Percentiles rank a stretch among this genome's conserved stretches.
These are phyloP conservation scores for Resseliella maxima DNA, from an alignment of 2,888 invertebrate species.

Conservation along the genomic window DNA sequence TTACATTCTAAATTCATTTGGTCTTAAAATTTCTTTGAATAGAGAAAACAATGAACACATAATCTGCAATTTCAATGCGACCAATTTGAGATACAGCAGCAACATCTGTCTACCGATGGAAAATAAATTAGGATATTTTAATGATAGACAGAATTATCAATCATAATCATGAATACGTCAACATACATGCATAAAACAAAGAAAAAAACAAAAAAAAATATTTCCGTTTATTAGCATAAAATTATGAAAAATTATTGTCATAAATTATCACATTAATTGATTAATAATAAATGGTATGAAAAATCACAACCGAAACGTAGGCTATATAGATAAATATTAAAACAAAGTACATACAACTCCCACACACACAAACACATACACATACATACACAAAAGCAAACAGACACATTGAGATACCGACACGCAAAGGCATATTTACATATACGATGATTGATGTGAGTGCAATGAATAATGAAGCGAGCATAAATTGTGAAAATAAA, in stretches of 20 bases:
- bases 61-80: not conserved
- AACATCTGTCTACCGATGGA: not conserved
- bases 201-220: not conserved
- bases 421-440: not conserved
- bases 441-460: conserved; percentile 17
- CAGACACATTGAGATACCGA: not conserved
- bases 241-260: conserved; percentile 17
- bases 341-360: not conserved
- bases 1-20: not conserved
- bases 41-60: too few relatives aligned
- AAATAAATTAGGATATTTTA: conserved; percentile 20
- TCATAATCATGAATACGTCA: conserved; percentile 42
- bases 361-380: not conserved
- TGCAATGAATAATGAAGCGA: conserved; percentile 40
- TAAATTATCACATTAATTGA: conserved; percentile 45
- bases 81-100: not conserved
- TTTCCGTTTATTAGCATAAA: conserved; percentile 38
- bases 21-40: not conserved
- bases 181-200: not conserved
- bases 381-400: not conserved
- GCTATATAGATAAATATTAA: not conserved
- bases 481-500: conserved; percentile 18
- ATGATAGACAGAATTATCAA: conserved; percentile 12
- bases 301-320: conserved; percentile 17
- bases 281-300: conserved; percentile 41